Conservation (phyloP, 2,113 vertebrate species). For the Brachyhypopomus gauderio region DNA sequence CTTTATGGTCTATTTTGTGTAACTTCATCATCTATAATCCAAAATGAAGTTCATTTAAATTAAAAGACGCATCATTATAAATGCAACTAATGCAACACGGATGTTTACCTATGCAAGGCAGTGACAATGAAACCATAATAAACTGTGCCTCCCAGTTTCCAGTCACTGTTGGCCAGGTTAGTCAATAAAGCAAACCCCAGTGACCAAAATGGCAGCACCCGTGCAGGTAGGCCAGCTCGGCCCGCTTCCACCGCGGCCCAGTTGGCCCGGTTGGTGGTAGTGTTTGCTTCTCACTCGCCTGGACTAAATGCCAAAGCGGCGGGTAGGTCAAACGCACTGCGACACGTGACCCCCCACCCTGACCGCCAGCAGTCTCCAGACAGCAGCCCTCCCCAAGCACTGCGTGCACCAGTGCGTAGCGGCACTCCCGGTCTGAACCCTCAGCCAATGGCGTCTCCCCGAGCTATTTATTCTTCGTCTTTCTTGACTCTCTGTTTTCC, state of each 20-base stretch:
- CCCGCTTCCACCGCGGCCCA: slow-evolving; percentile 30
- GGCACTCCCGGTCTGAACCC: slow-evolving; percentile 15
- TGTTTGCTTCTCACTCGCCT: slow-evolving; percentile 44
- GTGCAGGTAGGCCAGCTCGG: slow-evolving; percentile 26
- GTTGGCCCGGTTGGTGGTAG: slow-evolving; percentile 29
- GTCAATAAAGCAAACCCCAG: slow-evolving; percentile 11
- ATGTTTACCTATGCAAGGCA: too few relatives aligned
- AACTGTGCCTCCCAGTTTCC: background rate
- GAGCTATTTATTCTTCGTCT: slow-evolving; percentile 8
- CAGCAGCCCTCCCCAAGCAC: slow-evolving; percentile 28
- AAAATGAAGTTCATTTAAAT: too few relatives aligned
- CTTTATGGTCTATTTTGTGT: too few relatives aligned
- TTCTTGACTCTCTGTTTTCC: slow-evolving; percentile 19
- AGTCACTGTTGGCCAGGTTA: slow-evolving; percentile 13
- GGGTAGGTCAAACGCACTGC: background rate
- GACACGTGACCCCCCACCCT: slow-evolving; percentile 24
- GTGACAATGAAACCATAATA: background rate
- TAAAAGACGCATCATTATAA: too few relatives aligned
- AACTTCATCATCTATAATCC: too few relatives aligned
- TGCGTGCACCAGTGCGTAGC: slow-evolving; percentile 1
- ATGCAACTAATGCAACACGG: too few relatives aligned
- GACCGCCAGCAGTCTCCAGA: slow-evolving; percentile 37
- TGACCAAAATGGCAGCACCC: background rate
- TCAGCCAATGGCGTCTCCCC: background rate
- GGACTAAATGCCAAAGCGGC: slow-evolving; percentile 44